phyloP scores from a whole-genome alignment of 2,888 invertebrate species.

The Drosophila lutescens region DNA sequence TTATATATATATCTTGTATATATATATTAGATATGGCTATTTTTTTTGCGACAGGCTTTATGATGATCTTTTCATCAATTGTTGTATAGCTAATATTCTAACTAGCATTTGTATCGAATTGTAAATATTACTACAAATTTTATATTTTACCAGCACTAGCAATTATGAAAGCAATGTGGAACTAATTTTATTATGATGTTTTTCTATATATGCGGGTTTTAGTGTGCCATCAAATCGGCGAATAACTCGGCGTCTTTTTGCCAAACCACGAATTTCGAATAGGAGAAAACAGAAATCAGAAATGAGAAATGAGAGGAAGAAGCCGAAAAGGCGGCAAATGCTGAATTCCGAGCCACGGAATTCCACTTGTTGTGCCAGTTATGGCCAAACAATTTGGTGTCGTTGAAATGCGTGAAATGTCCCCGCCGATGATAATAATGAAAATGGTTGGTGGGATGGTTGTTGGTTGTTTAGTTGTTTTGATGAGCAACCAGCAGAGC shows the following conservation, averaged over 20 bases:
- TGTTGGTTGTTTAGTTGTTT: constrained; percentile 1
- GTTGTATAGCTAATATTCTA: too few species aligned
- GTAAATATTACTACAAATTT: not conserved
- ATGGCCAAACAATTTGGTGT: constrained; percentile 65
- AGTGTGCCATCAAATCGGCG: constrained; percentile 51
- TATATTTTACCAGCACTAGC: not conserved
- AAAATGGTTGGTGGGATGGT: constrained; percentile 9
- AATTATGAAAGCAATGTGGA: constrained; percentile 3
- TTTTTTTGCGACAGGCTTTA: too few species aligned
- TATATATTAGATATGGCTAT: too few species aligned
- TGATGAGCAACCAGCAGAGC: constrained; percentile 26
- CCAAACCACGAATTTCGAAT: constrained; percentile 53
- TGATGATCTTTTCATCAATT: too few species aligned
- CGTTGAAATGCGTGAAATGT: constrained; percentile 67
- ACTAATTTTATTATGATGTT: constrained; percentile 4
- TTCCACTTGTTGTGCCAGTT: constrained; percentile 66
- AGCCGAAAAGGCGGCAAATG: constrained; percentile 40
- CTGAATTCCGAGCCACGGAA: constrained; percentile 29
- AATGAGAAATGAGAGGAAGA: constrained; percentile 35
- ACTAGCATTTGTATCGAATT: too few species aligned
- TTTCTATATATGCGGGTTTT: constrained; percentile 10
- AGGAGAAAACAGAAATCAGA: constrained; percentile 45
- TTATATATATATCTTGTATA: too few species aligned
- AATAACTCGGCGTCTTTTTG: constrained; percentile 74
- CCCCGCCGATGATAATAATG: constrained; percentile 40